Base-by-base conservation (phyloP, 2,888 invertebrate species). In the Zaprionus lineosus region DNA sequence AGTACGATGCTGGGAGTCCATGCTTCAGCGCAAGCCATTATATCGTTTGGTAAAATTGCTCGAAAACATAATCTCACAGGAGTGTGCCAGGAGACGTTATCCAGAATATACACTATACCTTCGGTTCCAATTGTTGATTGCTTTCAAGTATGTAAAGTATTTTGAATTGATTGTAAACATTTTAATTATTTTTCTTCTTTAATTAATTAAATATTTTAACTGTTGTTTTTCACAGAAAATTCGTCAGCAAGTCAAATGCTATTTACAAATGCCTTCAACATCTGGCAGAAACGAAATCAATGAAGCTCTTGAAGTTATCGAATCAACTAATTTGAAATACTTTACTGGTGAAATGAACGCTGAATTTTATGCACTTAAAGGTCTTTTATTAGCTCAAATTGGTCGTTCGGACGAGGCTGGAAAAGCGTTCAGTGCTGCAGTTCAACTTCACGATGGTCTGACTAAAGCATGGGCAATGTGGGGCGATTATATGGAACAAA, bases 381-480 rank as follows among this genome's bases (percentile, higher is more conserved):
- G 96, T 1, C 92, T 95, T 90, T 92, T 99, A 15, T 90, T 98
- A 16, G 95, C 98, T 0, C 95, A 98, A 87, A 93, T 97, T 61
- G 95, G 95, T 6, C 93, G 97, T 36, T 95, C 96, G 0, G 98
- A 98, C 53, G 98, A 99, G 65, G 98, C 98, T 0, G 97, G 98
- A 83, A 98, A 98, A 89, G 95, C 97, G 0, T 98, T 99, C 88
- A 97, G 98, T 3, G 96, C 97, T 0, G 97, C 98, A 0, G 95
- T 97, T 0, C 98, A 98, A 87, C 91, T 98, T 69, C 96, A 98
- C 85, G 98, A 99, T 87, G 95, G 96, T 0, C 91, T 97, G 9
- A 95, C 96, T 0, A 98, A 98, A 89, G 97, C 97, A 0, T 99
- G 99, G 99, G 97, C 98, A 0, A 91, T 98, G 12, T 99, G 99